Base-by-base conservation (phyloP, 2,888 invertebrate species). In the Pristionchus japonicus region DNA sequence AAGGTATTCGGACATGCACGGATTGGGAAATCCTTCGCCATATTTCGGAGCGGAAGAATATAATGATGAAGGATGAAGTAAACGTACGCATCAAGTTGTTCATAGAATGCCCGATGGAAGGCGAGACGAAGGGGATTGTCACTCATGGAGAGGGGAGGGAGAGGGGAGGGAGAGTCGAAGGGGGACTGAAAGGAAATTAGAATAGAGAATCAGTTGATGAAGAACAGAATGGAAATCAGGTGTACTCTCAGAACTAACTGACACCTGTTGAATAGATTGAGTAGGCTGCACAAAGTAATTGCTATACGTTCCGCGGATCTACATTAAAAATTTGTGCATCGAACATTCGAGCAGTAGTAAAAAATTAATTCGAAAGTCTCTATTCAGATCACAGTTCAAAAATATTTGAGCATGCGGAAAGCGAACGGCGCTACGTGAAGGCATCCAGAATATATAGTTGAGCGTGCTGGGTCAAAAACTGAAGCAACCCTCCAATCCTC, bases 1-100 rank as follows among this genome's bases (percentile, higher is more conserved):
- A 23, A 20, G 13, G 20, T n/a, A 20, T 6, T 70, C 20, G 0
- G 34, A 20, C 23, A 57, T n/a, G 57, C 23, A 57, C 9, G n/a
- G n/a, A 70, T 70, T 64, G 31, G 31, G 37, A 70, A 23, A 9
- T 13, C 17, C 31, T 34, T 67, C 31, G 4, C 67, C 4, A 27
- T n/a, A 67, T 17, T 67, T 67, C 17, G 7, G 17, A 67, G n/a
- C n/a, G 11, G 3, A 3, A 34, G 20, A 3, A 34, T 3, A 17
- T 3, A 64, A 4, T 13, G 23, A 20, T 17, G 15, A 49, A 70
- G 40, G 13, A 37, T 37, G n/a, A 70, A 86, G 40, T n/a, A n/a
- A 86, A 70, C 86, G 3, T 67, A 86, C 86, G 86, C 70, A 47
- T 86, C 86, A 34, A 86, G 86, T 86, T 86, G 86, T 47, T 86